Percentiles rank a stretch among this genome's conserved stretches.
Conservation (phyloP, 2,113 vertebrate species). For the Sturnira hondurensis region DNA sequence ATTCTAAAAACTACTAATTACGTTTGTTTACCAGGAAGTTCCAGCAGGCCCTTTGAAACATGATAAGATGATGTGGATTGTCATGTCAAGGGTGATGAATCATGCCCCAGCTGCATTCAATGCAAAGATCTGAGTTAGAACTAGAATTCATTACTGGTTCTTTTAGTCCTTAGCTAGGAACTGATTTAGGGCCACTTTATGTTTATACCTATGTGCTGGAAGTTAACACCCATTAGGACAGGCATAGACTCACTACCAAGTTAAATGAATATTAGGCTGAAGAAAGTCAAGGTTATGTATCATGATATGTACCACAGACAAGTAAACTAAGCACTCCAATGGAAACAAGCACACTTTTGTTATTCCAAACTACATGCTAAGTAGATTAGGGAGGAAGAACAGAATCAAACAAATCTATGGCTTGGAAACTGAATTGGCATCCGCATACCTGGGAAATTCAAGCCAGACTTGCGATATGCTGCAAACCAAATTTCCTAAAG, state of each 20-base stretch:
- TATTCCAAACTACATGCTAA: conserved; percentile 1
- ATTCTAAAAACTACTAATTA: neutral
- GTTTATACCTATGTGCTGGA: neutral
- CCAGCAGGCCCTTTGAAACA: neutral
- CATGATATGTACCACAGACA: neutral
- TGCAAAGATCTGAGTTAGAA: conserved; percentile 7
- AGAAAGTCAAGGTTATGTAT: neutral
- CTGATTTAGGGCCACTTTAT: neutral
- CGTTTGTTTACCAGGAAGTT: neutral
- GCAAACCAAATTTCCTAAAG: conserved; percentile 46
- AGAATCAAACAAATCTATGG: conserved; percentile 48
- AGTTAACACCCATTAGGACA: neutral
- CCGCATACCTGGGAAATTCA: conserved; percentile 35
- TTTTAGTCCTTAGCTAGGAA: conserved; percentile 14
- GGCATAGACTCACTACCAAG: neutral
- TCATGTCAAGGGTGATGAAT: neutral
- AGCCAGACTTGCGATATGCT: conserved; percentile 44
- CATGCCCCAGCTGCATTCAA: neutral
- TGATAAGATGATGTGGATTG: neutral
- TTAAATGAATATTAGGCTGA: conserved; percentile 4
- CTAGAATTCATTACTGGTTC: neutral
- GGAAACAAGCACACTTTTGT: conserved; percentile 12
- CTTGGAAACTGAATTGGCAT: conserved; percentile 50
- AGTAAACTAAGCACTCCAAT: neutral
- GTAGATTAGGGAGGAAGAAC: conserved; percentile 24